Evolutionary conservation across 2,113 vertebrate species (phyloP), one percentile per base, ranked within the genome.

Genomic region (Philantomba maxwellii): DNA sequence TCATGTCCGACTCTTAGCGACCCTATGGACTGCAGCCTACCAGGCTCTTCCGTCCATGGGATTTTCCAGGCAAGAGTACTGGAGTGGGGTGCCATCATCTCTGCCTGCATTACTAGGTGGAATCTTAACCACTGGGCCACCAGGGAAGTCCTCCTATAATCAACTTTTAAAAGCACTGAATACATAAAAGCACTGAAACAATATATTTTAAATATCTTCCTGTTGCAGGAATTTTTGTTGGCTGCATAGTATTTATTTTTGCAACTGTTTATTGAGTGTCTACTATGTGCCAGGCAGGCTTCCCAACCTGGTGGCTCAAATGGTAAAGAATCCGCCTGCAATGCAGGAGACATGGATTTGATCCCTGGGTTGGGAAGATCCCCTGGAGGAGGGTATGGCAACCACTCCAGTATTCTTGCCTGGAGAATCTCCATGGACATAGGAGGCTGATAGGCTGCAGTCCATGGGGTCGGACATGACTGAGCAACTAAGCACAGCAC

Each of bases 1-100:
- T 57, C 23, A 0, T 58, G 57, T 26, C 25, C 4, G 9, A 26
- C 57, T 58, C 25, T 58, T 58, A 1, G 0, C 0, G 1, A 58
- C 57, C 57, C 57, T 25, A 11, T 58, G 57, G 57, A 26, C 23
- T 58, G 10, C 25, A 58, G 57, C 25, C 57, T 10, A 12, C 10
- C 57, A 12, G 10, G 25, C 57, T 58, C 57, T 4, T 26, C 57
- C 0, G 0, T 58, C 57, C 57, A 26, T 58, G 25, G 57, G 57
- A 58, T 58, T 58, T 12, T 58, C 57, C 57, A 58, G 57, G 57
- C 57, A 58, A 12, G 57, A 12, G 57, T 12, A 11, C 25, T 58
- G 25, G 57, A 28, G 57, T 58, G 10, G 57, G 25, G 25, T 28
- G 25, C 57, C 25, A 58, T 58, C 25, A 2, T 58, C 25, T 58